Evolutionary conservation across 2,113 vertebrate genomes (phyloP), one percentile per base, ranked within the genome.

Genomic region (Myiagra hebetior): DNA sequence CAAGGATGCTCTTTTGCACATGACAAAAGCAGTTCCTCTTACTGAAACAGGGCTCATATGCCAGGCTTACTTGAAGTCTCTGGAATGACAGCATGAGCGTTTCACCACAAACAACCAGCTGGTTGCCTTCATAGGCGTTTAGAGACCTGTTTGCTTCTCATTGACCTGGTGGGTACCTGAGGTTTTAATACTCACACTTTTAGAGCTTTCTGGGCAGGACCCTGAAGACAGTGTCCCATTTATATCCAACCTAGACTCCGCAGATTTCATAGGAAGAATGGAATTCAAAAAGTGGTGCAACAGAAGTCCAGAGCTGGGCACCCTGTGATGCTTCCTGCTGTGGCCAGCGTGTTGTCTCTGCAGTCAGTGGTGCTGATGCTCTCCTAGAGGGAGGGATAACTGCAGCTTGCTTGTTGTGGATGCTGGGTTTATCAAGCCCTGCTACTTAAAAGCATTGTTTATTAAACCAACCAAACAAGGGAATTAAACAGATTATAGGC

Each of bases 401-500:
- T 74, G 42, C 79, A 62, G 12, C 33, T 30, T 7, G 17, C 62
- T 69, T 65, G 15, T 39, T 74, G 60, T 50, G 42, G 50, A 28
- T 91, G 39, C 72, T 74, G 67, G 30, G 18, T 80, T 94, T 92
- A 68, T 93, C 1, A 3, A 95, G 79, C 76, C 59, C 67, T 78
- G 79, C 59, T 81, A 72, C 83, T 94, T 92, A 81, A 92, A 93
- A 94, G 73, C 52, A 41, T 84, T 94, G 91, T 88, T 97, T 96
- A 86, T 93, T 85, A 93, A 91, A 93, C 53, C 75, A 79, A 44
- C 17, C 67, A 80, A 94, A 91, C 90, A 91, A 93, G 82, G 81
- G 95, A 94, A 96, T 97, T 97, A 96, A 93, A 76, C 50, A 95
- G 93, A 96, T 95, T 94, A 96, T 87, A 91, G 82, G 79, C 77